These are phyloP conservation scores for Scolanthus callimorphus DNA, from an alignment of 92 coral and sea anemone species.

Conservation along the genomic window DNA sequence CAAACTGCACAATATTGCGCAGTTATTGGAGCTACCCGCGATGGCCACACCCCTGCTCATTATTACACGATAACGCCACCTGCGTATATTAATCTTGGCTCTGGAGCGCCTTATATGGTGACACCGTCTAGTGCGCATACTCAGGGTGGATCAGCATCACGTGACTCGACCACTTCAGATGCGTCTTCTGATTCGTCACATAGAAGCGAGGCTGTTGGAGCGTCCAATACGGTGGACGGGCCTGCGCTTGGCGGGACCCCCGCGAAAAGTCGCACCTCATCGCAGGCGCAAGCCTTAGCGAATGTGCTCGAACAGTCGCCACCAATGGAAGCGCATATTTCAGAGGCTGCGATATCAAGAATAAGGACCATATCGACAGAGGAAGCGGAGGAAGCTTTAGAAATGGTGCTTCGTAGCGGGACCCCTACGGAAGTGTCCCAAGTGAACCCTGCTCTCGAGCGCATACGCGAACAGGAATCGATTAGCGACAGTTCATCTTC, in stretches of 20 bases:
- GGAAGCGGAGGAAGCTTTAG: conserved; percentile 84
- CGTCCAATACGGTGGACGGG: conserved; percentile 51
- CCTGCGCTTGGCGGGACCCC: conserved; percentile 87
- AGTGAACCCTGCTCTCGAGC: conserved; percentile 21
- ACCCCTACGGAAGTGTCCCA: conserved; percentile 5
- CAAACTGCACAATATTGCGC: conserved; percentile 95
- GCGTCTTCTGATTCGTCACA: conserved; percentile 9
- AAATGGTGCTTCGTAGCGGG: conserved; percentile 42
- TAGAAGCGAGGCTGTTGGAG: conserved; percentile 1
- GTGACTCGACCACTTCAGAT: neutral
- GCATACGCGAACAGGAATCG: conserved; percentile 25
- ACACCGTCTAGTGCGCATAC: conserved; percentile 46
- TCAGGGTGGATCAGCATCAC: conserved; percentile 1
- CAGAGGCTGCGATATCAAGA: conserved; percentile 12
- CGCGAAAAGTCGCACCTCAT: conserved; percentile 59
- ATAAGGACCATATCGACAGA: conserved; percentile 58
- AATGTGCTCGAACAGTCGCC: conserved; percentile 86
- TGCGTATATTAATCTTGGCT: conserved; percentile 76
- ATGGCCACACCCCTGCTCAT: conserved; percentile 89
- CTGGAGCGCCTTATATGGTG: conserved; percentile 33
- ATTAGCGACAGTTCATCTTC: conserved; percentile 40
- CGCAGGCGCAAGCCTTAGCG: conserved; percentile 98
- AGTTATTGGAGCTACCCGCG: conserved; percentile 94
- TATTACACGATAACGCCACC: conserved; percentile 95
- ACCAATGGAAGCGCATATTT: conserved; percentile 18